phyloP scores from a whole-genome alignment of 2,113 vertebrate species.

The Elephantulus edwardii region DNA sequence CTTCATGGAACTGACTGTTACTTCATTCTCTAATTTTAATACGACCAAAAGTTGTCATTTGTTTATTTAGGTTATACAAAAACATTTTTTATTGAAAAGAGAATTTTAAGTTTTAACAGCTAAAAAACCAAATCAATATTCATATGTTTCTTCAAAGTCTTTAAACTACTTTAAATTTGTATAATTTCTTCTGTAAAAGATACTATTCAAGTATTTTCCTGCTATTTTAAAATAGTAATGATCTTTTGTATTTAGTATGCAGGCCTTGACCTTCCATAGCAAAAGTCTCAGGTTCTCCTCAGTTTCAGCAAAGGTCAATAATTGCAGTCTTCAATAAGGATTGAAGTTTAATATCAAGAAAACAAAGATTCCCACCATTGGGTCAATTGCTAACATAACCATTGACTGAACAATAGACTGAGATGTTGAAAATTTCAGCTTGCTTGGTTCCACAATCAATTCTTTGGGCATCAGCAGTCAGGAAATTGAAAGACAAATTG shows the following conservation, averaged over 20 bases:
- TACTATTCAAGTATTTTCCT: conserved; percentile 16
- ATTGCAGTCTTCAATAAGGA: no score
- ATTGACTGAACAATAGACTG: no score
- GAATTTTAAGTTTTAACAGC: neutral
- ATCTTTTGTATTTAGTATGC: neutral
- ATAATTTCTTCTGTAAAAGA: conserved; percentile 29
- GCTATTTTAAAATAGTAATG: neutral
- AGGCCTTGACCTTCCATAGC: no score
- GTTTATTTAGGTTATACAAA: neutral
- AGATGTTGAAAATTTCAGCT: no score
- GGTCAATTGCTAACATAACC: no score
- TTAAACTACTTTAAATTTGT: neutral
- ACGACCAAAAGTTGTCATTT: neutral
- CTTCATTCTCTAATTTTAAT: neutral
- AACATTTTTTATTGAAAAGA: neutral
- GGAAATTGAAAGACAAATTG: no score
- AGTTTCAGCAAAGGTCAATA: no score
- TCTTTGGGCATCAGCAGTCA: no score
- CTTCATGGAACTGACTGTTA: neutral
- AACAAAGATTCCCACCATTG: no score
- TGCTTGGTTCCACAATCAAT: no score
- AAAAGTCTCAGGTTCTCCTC: no score
- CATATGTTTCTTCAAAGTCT: neutral
- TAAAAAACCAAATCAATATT: neutral
- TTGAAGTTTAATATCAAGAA: no score